Evolutionary conservation across 1,140 invertebrate genomes (phyloP).

Genomic region (Apis florea): DNA sequence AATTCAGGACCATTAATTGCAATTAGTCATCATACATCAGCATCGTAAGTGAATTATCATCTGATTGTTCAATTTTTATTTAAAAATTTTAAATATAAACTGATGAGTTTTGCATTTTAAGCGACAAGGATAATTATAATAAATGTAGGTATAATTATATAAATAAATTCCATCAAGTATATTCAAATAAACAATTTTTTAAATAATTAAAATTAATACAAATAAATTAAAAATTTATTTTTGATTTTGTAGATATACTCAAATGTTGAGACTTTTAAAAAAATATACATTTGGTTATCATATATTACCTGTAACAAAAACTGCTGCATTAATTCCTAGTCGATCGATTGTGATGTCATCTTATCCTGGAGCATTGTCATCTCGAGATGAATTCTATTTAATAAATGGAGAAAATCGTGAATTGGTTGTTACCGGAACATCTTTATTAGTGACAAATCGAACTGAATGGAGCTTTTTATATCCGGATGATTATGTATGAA

Average conservation of each 20-base stretch:
- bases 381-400: constrained; percentile 93
- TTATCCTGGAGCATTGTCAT: constrained; percentile 92
- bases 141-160: constrained; percentile 36
- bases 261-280: constrained; percentile 95
- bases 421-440: constrained; percentile 82
- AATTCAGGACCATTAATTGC: constrained; percentile 66
- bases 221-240: background rate
- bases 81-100: background rate
- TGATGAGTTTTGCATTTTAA: constrained; percentile 19
- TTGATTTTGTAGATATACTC: constrained; percentile 83
- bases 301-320: constrained; percentile 74
- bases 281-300: constrained; percentile 92
- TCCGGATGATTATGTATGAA: constrained; percentile 62
- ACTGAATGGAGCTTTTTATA: constrained; percentile 63
- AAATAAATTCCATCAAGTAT: background rate
- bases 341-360: constrained; percentile 85
- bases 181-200: background rate
- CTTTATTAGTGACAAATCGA: constrained; percentile 73
- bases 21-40: constrained; percentile 86
- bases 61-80: background rate
- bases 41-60: constrained; percentile 77
- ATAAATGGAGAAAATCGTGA: constrained; percentile 81
- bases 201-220: background rate
- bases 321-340: constrained; percentile 83
- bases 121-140: constrained; percentile 51